A percentile compares a stretch with the other conserved stretches of the same genome.
These are phyloP conservation scores for Meloidogyne exigua DNA, from an alignment of 1,140 invertebrate species.

Conservation along the genomic window DNA sequence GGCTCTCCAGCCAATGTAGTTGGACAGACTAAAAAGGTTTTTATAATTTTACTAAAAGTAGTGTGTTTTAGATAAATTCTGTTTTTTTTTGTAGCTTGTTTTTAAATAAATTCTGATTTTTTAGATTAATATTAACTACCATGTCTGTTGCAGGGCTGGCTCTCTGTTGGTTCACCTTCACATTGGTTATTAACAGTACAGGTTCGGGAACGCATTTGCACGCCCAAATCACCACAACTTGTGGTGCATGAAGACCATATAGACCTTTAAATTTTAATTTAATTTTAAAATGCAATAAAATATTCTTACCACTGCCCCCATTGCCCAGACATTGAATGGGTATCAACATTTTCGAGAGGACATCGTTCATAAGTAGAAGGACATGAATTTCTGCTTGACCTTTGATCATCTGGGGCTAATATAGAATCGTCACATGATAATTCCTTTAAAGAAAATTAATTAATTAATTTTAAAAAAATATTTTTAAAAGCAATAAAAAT, in stretches of 20 bases:
- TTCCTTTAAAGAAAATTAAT: constrained; percentile 36
- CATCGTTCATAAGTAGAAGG: constrained; percentile 49
- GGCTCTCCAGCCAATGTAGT: constrained; percentile 33
- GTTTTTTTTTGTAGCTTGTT: background rate
- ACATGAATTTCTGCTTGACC: constrained; percentile 31
- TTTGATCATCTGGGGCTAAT: constrained; percentile 36
- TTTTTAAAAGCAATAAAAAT: constrained; percentile 4
- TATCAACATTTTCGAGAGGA: constrained; percentile 33
- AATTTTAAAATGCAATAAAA: background rate
- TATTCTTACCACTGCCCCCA: constrained; percentile 11
- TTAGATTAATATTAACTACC: no score
- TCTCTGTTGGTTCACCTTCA: constrained; percentile 51
- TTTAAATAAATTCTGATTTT: background rate
- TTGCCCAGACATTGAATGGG: constrained; percentile 30
- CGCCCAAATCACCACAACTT: constrained; percentile 54
- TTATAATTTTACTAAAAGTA: background rate
- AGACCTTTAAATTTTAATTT: constrained; percentile 36
- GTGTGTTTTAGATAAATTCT: no score
- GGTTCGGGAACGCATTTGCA: constrained; percentile 48
- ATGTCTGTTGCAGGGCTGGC: constrained; percentile 39
- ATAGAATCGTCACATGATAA: constrained; percentile 51
- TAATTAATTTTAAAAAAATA: background rate
- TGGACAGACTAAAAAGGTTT: constrained; percentile 44
- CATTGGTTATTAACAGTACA: constrained; percentile 54
- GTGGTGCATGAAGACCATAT: constrained; percentile 49